Conservation (phyloP, 2,888 invertebrate genomes). For the Elmis aenea region DNA sequence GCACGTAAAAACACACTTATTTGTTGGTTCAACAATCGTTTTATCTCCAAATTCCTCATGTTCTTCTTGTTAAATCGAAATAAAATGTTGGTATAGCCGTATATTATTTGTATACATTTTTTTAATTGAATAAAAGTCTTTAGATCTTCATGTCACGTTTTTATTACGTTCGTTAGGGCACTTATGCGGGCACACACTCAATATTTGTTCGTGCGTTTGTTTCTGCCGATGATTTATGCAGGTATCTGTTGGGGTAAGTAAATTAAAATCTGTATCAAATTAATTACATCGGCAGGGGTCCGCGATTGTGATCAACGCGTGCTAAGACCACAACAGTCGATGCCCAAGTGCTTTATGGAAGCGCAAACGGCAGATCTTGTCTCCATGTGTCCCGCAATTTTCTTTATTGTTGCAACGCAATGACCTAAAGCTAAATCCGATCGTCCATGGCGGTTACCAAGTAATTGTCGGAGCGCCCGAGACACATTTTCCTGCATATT, state of each 20-base stretch:
- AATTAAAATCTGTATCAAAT: conserved; percentile 20
- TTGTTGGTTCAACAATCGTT: too few relatives aligned
- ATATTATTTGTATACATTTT: too few relatives aligned
- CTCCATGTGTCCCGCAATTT: neutral
- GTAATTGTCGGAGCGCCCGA: neutral
- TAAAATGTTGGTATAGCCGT: too few relatives aligned
- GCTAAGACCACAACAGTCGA: neutral
- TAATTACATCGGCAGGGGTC: conserved; percentile 19
- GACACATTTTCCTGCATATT: neutral
- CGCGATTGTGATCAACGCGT: conserved; percentile 9
- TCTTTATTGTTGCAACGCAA: neutral
- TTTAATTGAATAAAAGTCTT: too few relatives aligned
- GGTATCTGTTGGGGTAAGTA: conserved; percentile 16
- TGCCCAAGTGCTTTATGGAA: neutral
- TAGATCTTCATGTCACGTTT: too few relatives aligned
- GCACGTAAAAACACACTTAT: too few relatives aligned
- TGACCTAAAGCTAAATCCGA: neutral
- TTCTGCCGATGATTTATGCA: conserved; percentile 19
- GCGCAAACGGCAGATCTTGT: neutral
- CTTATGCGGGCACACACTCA: too few relatives aligned
- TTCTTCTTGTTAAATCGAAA: too few relatives aligned
- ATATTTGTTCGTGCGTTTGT: conserved; percentile 8
- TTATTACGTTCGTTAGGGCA: too few relatives aligned
- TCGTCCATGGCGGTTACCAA: neutral
- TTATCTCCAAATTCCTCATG: too few relatives aligned